Percentiles rank a stretch among this genome's conserved stretches.
Conservation (phyloP, 1,140 invertebrate genomes). For the Bombyx mandarina region DNA sequence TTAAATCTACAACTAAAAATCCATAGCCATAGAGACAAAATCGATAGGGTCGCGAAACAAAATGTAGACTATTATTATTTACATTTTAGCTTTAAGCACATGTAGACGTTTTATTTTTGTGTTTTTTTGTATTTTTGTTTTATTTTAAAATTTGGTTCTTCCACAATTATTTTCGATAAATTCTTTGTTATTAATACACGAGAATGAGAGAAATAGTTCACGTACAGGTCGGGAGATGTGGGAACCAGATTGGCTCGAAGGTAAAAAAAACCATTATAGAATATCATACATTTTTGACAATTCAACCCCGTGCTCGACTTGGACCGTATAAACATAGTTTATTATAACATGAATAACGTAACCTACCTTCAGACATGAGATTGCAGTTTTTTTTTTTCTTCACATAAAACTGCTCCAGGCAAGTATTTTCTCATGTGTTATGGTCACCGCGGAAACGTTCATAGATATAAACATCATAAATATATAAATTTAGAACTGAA, state of each 20-base stretch:
- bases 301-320: too few relatives aligned
- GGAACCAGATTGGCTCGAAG: constrained; percentile 84
- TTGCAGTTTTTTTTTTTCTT: too few relatives aligned
- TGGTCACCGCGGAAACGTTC: too few relatives aligned
- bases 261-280: constrained; percentile 36
- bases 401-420: too few relatives aligned
- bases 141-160: constrained; percentile 13
- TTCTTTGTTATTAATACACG: constrained; percentile 14
- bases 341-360: too few relatives aligned
- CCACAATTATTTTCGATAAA: constrained; percentile 31
- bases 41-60: constrained; percentile 15
- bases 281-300: too few relatives aligned
- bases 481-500: too few relatives aligned
- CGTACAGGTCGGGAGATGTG: constrained; percentile 82
- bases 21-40: neutral
- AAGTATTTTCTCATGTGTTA: too few relatives aligned
- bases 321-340: too few relatives aligned
- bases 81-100: constrained; percentile 19
- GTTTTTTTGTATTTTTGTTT: constrained; percentile 19
- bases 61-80: constrained; percentile 7
- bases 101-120: constrained; percentile 18
- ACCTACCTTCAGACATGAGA: too few relatives aligned
- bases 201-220: constrained; percentile 79
- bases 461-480: too few relatives aligned
- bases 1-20: too few relatives aligned